phyloP scores from a whole-genome alignment of 2,113 vertebrate genomes.

The Chlorocebus sabaeus region DNA sequence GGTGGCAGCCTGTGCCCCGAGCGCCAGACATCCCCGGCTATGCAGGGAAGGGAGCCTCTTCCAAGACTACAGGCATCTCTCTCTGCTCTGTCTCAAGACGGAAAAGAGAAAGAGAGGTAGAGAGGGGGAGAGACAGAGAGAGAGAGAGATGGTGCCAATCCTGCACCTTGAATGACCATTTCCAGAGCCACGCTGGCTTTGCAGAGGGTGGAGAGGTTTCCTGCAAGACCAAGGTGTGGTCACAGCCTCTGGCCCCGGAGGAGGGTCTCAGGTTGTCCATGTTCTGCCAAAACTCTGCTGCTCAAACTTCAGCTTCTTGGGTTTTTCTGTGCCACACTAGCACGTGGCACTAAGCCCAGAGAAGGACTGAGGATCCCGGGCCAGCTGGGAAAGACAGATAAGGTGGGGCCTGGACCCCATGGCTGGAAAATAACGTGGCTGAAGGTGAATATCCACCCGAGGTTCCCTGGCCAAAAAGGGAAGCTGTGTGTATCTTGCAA shows the following conservation, averaged over 20 bases:
- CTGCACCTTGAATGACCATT: fast-evolving
- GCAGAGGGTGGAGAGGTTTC: background rate
- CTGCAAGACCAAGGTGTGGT: background rate
- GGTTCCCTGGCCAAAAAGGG: too few species aligned
- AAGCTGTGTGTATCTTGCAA: background rate
- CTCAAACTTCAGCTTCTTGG: background rate
- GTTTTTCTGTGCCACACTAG: background rate
- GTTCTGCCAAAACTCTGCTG: background rate
- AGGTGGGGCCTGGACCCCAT: fast-evolving
- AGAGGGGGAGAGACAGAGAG: too few species aligned
- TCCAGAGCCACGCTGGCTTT: fast-evolving
- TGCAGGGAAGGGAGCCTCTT: background rate
- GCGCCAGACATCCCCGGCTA: fast-evolving
- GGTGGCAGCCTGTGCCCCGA: background rate
- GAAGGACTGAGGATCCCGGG: too few species aligned
- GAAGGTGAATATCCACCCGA: fast-evolving
- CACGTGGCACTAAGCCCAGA: fast-evolving
- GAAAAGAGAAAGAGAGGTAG: too few species aligned
- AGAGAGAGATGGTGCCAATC: too few species aligned
- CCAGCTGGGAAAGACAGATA: fast-evolving
- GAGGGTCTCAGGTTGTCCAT: fast-evolving
- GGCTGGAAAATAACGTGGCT: background rate
- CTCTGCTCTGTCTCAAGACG: background rate
- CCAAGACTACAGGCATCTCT: background rate
- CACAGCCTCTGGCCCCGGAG: background rate